Conservation (phyloP, 2,888 invertebrate genomes). For the Tortrix viridana region DNA sequence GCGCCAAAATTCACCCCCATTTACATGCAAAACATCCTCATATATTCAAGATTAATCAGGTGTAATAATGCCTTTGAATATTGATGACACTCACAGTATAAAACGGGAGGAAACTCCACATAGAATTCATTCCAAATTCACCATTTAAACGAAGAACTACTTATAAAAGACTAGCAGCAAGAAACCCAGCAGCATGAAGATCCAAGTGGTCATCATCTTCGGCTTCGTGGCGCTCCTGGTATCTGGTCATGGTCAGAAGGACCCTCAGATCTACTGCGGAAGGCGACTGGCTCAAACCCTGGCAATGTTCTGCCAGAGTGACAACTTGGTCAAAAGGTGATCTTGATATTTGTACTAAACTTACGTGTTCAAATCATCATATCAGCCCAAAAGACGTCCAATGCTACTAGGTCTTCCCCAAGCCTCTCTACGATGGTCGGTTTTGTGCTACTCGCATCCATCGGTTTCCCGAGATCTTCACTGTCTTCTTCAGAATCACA, state of each 20-base stretch:
- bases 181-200: constrained; percentile 14
- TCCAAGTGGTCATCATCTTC: constrained; percentile 16
- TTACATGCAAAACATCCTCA: constrained; percentile 4
- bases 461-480: too few relatives aligned
- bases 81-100: constrained; percentile 24
- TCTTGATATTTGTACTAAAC: background rate
- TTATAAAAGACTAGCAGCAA: background rate
- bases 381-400: too few relatives aligned
- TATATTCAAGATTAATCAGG: constrained; percentile 33
- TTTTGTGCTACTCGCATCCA: too few relatives aligned
- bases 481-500: too few relatives aligned
- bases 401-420: too few relatives aligned
- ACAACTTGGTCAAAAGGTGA: constrained; percentile 3
- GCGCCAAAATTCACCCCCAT: background rate
- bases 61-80: constrained; percentile 7
- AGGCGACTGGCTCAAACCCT: constrained; percentile 44
- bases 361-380: too few relatives aligned
- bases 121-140: constrained; percentile 10
- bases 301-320: constrained; percentile 42
- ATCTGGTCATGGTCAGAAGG: constrained; percentile 7
- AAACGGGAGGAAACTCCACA: constrained; percentile 4
- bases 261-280: constrained; percentile 45
- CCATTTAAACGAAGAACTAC: background rate
- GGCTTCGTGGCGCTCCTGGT: constrained; percentile 4
- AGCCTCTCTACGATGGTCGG: too few relatives aligned